Evolutionary conservation across 2,113 vertebrate genomes (phyloP).

Genomic region (Myotis brandtii): DNA sequence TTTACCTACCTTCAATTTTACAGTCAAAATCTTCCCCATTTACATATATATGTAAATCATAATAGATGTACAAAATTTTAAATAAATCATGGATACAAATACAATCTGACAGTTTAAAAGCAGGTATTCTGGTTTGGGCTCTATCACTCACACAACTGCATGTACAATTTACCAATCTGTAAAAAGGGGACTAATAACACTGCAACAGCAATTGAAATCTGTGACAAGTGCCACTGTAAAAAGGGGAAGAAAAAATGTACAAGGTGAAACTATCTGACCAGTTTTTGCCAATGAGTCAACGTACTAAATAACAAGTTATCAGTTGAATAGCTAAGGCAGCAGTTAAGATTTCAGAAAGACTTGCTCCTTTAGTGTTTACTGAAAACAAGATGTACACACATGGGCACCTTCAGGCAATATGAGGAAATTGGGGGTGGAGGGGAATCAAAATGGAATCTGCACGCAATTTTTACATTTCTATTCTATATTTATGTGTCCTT

Average conservation of each 20-base stretch:
- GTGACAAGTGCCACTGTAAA: neutral
- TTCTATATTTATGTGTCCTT: neutral
- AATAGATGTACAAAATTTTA: neutral
- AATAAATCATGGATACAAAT: conserved; percentile 15
- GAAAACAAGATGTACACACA: neutral
- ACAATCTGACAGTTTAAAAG: conserved; percentile 33
- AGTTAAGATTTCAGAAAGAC: neutral
- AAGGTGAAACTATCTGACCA: neutral
- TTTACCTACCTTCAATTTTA: neutral
- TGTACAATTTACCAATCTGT: neutral
- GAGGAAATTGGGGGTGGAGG: neutral
- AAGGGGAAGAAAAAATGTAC: neutral
- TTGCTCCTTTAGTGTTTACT: neutral
- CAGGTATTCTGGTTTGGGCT: neutral
- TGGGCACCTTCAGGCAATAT: neutral
- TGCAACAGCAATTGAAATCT: neutral
- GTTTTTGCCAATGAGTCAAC: neutral
- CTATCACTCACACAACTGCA: neutral
- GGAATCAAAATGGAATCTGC: neutral
- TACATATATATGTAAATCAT: conserved; percentile 11
- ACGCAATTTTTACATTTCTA: neutral
- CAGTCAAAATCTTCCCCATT: neutral
- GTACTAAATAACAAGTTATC: neutral
- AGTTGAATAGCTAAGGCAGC: neutral
- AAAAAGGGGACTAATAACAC: neutral